phyloP scores from a whole-genome alignment of 2,888 invertebrate genomes.

The Scaptomyza parva region DNA sequence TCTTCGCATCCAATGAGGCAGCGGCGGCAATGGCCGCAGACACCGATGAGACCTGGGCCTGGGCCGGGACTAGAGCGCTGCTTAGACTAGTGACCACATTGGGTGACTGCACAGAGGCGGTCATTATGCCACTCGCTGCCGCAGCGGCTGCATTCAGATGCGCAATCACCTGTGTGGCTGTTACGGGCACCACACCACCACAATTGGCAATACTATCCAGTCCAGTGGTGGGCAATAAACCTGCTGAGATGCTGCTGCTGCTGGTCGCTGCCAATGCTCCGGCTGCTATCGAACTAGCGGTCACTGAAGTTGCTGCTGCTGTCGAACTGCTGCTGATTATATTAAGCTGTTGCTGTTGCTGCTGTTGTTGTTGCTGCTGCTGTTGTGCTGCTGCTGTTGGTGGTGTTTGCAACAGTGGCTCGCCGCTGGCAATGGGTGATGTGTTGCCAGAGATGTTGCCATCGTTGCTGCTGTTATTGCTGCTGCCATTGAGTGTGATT shows the following conservation, averaged over 20 bases:
- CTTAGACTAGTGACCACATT: conserved; percentile 84
- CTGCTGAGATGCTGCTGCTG: conserved; percentile 70
- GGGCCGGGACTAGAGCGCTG: conserved; percentile 85
- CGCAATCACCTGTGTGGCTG: conserved; percentile 83
- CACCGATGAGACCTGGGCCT: conserved; percentile 59
- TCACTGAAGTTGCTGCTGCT: conserved; percentile 72
- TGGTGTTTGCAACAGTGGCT: conserved; percentile 70
- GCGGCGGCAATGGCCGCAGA: conserved; percentile 83
- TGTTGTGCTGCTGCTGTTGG: conserved; percentile 47
- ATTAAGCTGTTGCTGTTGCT: conserved; percentile 46
- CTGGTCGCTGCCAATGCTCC: conserved; percentile 79
- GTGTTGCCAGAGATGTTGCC: conserved; percentile 72
- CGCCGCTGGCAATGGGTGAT: conserved; percentile 73
- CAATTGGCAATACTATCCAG: conserved; percentile 70
- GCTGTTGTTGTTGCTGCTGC: conserved; percentile 17
- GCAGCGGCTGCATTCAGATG: conserved; percentile 81
- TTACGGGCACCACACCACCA: conserved; percentile 67
- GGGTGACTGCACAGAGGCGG: conserved; percentile 84
- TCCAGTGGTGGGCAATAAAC: conserved; percentile 71
- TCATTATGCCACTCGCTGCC: conserved; percentile 80
- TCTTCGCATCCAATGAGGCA: conserved; percentile 86
- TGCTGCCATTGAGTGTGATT: conserved; percentile 59
- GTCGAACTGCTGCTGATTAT: conserved; percentile 76
- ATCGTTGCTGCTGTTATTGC: conserved; percentile 61
- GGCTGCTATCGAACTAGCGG: conserved; percentile 76